These are phyloP conservation scores for Sesamia inferens DNA, from an alignment of 2,888 invertebrate species.

Conservation along the genomic window DNA sequence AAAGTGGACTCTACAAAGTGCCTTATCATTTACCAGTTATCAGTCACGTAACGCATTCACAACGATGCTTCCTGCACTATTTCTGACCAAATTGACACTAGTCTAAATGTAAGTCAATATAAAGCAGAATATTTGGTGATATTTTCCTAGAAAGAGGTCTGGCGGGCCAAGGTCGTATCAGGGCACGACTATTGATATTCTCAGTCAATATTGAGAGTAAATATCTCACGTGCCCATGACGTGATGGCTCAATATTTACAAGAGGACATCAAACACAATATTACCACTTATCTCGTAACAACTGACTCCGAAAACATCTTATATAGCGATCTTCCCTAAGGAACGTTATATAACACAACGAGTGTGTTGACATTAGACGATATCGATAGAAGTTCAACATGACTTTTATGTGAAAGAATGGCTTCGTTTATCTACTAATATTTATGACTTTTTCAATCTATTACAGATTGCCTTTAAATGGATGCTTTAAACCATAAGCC, in stretches of 20 bases:
- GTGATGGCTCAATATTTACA: conserved; percentile 86
- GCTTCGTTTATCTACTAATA: conserved; percentile 76
- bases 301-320: conserved; percentile 82
- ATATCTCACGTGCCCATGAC: conserved; percentile 86
- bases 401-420: conserved; percentile 77
- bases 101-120: conserved; percentile 27
- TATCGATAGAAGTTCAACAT: conserved; percentile 79
- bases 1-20: neutral
- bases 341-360: conserved; percentile 72
- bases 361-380: conserved; percentile 78
- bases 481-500: conserved; percentile 69
- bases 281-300: conserved; percentile 88
- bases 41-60: conserved; percentile 14
- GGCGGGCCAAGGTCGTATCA: conserved; percentile 81
- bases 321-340: conserved; percentile 77
- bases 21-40: conserved; percentile 27
- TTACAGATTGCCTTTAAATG: conserved; percentile 75
- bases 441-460: conserved; percentile 78
- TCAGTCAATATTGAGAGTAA: conserved; percentile 86
- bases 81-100: neutral
- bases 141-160: conserved; percentile 74
- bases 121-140: conserved; percentile 50
- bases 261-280: conserved; percentile 86
- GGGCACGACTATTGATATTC: conserved; percentile 83
- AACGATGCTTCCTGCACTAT: conserved; percentile 24